Evolutionary conservation across 2,888 invertebrate genomes (phyloP).

Genomic region (Caenorhabditis wallacei): DNA sequence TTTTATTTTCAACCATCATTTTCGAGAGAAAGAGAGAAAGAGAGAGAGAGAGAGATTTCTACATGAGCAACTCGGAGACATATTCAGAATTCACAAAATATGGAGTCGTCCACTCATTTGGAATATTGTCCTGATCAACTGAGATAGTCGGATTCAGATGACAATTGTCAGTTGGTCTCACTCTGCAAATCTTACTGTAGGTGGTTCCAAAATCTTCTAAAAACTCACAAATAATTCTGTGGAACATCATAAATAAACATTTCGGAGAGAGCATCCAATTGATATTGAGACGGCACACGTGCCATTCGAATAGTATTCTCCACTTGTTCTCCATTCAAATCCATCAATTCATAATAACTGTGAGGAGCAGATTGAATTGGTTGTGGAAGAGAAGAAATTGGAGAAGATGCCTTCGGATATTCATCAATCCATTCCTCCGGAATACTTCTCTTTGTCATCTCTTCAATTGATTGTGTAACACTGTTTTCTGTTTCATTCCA

Average conservation of each 20-base stretch:
- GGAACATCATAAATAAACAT: conserved; percentile 70
- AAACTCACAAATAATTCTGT: conserved; percentile 47
- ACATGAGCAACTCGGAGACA: conserved; percentile 64
- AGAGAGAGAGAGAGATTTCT: background rate
- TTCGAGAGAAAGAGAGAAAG: background rate
- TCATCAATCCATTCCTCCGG: conserved; percentile 51
- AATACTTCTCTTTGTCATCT: conserved; percentile 39
- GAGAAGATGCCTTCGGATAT: background rate
- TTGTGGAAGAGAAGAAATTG: background rate
- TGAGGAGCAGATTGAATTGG: conserved; percentile 23
- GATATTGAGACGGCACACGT: conserved; percentile 70
- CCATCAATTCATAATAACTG: conserved; percentile 65
- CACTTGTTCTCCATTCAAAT: conserved; percentile 65
- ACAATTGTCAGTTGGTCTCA: conserved; percentile 18
- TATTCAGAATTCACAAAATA: conserved; percentile 66
- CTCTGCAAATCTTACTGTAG: conserved; percentile 33
- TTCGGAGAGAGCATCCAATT: conserved; percentile 68
- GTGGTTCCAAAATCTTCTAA: background rate
- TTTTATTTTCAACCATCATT: no score
- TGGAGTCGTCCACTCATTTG: conserved; percentile 49
- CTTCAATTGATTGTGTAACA: conserved; percentile 37
- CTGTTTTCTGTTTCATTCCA: conserved; percentile 53
- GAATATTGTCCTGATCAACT: conserved; percentile 13
- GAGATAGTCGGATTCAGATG: conserved; percentile 17
- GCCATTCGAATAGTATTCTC: conserved; percentile 59